Base-by-base conservation (phyloP, 64 coral and sea anemone genomes). In the Hydrozoanthus tunicans region DNA sequence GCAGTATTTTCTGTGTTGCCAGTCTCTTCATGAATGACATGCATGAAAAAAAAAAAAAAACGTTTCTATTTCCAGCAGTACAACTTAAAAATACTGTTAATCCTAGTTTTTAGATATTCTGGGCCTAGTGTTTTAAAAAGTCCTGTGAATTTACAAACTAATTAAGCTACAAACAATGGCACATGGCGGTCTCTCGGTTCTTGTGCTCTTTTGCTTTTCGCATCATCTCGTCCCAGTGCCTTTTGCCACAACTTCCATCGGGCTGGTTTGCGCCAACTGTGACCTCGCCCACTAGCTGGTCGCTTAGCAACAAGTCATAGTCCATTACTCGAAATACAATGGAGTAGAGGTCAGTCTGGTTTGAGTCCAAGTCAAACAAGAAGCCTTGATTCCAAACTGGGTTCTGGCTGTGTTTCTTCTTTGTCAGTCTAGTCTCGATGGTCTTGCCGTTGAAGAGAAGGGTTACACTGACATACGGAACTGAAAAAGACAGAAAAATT, bases 381-480 rank as follows among this genome's bases (percentile, higher is more conserved):
- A 96, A 96, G 20, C 92, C 95, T 79, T 96, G 81, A 32, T 96
- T 96, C 95, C 95, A 96, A 0, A 94, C 92, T 3, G 95, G 81
- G 62, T 82, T 93, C 17, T 86, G 20, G 61, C 79, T 77, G 4
- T 76, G 88, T n/a, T 85, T 90, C 78, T 91, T 90, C 56, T 96
- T 96, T 3, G 94, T 96, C 66, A 81, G 75, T 86, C 92, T 85
- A 17, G 88, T 91, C n/a, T 96, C 95, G 56, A 94, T 43, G 12
- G 51, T 53, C 68, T 79, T 81, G n/a, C 60, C 89, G 81, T 94
- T 71, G 53, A 84, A 77, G 9, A 81, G 59, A 8, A 96, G 69
- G 8, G 62, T 94, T 51, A 96, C 75, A 1, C 61, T 60, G 20
- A 91, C 89, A 12, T 96, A 96, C 43, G 92, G 95, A 43, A 93